Base-by-base conservation (phyloP, 2,888 invertebrate species). In the Magallana nippona region DNA sequence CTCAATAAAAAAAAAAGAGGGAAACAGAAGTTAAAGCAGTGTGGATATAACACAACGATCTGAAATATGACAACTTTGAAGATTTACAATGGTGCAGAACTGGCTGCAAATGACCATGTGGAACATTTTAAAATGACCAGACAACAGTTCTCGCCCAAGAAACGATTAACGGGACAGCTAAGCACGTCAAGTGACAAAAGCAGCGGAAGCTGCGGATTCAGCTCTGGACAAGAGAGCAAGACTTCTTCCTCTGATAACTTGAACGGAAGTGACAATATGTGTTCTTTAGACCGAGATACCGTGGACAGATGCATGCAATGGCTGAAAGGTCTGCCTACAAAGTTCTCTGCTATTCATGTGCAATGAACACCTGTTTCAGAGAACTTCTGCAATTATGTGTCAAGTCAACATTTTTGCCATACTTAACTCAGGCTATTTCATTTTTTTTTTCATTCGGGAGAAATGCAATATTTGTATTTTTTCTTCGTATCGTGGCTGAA, bases 271-370 rank as follows among this genome's bases (percentile, higher is more conserved):
- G 27, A 57, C 1, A 19, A 15, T 56, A 27, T 79, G 56, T 57
- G 57, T 27, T 55, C 57, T 15, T 2, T 79, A 22, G 84, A 86
- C 71, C 86, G 86, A 79, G 83, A 87, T 62, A 86, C 88, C 3
- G 86, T 89, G 22, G 89, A 90, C 57, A 91, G 91, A 79, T 91
- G 91, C 84, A 79, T 90, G 71, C 85, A 87, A 78, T 91, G 91
- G 91, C 88, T 91, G 88, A 89, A 90, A 78, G 85, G 86, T 2
- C 87, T 91, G 63, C 91, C 91, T 11, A 84, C 83, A 44, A 91
- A 91, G 81, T 91, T 91, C 84, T 91, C 90, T 11, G 90, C 91
- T 32, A 90, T 91, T 2, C 71, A 71, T 71, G 22, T 71, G 15
- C 71, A 71, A 71, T 71, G 71, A 71, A 71, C 71, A 22, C 32